phyloP scores from a whole-genome alignment of 1,140 invertebrate species.

The Helicoverpa armigera region DNA sequence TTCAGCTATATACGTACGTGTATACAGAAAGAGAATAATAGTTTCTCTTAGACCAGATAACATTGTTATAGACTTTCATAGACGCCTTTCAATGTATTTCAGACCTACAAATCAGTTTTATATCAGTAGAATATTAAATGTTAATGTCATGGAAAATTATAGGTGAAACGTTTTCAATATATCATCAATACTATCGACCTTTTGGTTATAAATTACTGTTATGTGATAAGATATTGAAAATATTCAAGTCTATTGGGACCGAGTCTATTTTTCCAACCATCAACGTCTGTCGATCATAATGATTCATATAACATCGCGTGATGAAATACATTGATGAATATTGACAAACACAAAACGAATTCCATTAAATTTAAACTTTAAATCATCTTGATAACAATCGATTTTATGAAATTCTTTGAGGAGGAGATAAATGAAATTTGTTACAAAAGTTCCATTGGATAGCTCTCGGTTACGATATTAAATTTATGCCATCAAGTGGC shows the following conservation, averaged over 20 bases:
- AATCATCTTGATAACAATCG: constrained; percentile 82
- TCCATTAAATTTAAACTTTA: constrained; percentile 72
- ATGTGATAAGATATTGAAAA: constrained; percentile 5
- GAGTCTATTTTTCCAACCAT: constrained; percentile 1
- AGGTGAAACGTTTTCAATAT: constrained; percentile 19
- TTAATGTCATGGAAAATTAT: constrained; percentile 23
- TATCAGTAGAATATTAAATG: constrained; percentile 27
- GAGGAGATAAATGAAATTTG: constrained; percentile 83
- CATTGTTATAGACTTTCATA: constrained; percentile 37
- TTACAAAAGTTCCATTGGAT: constrained; percentile 81
- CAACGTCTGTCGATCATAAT: constrained; percentile 37
- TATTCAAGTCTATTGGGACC: not conserved
- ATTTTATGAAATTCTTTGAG: constrained; percentile 81
- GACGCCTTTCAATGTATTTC: constrained; percentile 10
- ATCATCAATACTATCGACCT: constrained; percentile 23
- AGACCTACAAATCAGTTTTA: constrained; percentile 24
- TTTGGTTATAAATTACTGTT: constrained; percentile 10
- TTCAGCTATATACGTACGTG: not conserved
- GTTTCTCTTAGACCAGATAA: constrained; percentile 32
- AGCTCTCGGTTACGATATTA: constrained; percentile 79
- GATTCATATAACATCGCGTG: constrained; percentile 18
- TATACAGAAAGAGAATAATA: constrained; percentile 27
- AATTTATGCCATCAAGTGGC: constrained; percentile 81
- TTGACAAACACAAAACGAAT: constrained; percentile 59
- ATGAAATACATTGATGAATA: constrained; percentile 49